Evolutionary conservation across 2,113 vertebrate genomes (phyloP).

Genomic region (Ailurus styani): DNA sequence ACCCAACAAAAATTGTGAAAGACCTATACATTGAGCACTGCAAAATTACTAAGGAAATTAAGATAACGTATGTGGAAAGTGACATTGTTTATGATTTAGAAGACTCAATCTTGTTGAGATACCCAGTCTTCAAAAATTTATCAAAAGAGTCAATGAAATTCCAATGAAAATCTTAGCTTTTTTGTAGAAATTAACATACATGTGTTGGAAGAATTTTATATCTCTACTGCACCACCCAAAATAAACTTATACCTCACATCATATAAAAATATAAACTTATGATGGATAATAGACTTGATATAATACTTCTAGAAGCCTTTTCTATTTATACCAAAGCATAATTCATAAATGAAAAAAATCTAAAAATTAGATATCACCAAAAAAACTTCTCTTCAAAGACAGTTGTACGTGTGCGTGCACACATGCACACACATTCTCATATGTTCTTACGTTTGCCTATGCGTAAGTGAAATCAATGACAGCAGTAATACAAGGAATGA

Average conservation of each 20-base stretch:
- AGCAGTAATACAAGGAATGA: not conserved
- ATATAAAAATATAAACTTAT: not conserved
- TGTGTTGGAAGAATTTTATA: not conserved
- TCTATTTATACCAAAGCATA: not conserved
- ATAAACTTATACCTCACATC: not conserved
- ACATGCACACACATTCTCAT: not conserved
- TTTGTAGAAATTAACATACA: not conserved
- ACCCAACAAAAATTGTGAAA: not conserved
- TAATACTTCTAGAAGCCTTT: not conserved
- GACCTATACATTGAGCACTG: not conserved
- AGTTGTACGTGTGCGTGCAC: rapidly evolving
- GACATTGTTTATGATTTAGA: not conserved
- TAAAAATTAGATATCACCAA: not conserved
- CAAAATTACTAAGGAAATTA: not conserved
- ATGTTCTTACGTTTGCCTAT: not conserved
- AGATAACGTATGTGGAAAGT: not conserved
- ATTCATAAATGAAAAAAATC: not conserved
- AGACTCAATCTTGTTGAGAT: not conserved
- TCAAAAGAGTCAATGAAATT: not conserved
- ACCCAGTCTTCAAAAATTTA: not conserved
- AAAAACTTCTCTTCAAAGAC: not conserved
- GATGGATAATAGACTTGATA: not conserved
- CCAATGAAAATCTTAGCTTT: not conserved
- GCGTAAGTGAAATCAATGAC: not conserved
- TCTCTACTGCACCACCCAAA: not conserved